Base-by-base conservation (phyloP, 2,888 invertebrate species). In the Stratiomys singularior region DNA sequence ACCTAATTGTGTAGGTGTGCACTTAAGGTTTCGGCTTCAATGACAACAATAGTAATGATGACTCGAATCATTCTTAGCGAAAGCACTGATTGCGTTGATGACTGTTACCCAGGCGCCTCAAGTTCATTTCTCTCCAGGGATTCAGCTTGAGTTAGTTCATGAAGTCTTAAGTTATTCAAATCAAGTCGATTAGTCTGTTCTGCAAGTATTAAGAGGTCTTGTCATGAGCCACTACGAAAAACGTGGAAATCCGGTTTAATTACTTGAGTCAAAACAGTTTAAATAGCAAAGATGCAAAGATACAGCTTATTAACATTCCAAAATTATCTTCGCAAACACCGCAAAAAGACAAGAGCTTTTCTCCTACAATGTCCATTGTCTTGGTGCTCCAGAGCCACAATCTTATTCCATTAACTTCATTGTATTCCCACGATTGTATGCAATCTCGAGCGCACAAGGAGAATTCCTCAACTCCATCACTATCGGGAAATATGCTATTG, bases 401-500 rank as follows among this genome's bases (percentile, higher is more conserved):
- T 52, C 18, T 52, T 52, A 52, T 18, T 18, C 15, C 52, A 18
- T 52, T 52, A 52, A 52, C 15, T 13, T 52, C 18, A 52, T 52
- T 13, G 52, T 52, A 13, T 44, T 52, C 52, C 63, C 63, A 63
- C 63, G 23, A 28, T 27, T n/a, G 27, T 28, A n/a, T 63, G 15
- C 28, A 63, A 15, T 63, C 60, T 60, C 4, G 60, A 18, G 18
- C 21, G 25, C 60, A 23, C 11, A 60, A 60, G 18, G 25, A 21
- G 60, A 21, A 60, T 60, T 60, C 25, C 60, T 60, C 11, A 60
- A 60, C 60, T 13, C 60, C 52, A 52, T 52, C 18, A 18, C 52
- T 13, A 52, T 52, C 25, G 21, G 23, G 66, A 66, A 46, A 69
- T 25, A 23, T 46, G 13, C 69, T 23, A 69, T 69, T 69, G 69